A percentile compares a stretch with the other conserved stretches of the same genome.
Evolutionary conservation across 2,797 vertebrate genomes (phyloP).

Genomic region (Cossypha caffra): DNA sequence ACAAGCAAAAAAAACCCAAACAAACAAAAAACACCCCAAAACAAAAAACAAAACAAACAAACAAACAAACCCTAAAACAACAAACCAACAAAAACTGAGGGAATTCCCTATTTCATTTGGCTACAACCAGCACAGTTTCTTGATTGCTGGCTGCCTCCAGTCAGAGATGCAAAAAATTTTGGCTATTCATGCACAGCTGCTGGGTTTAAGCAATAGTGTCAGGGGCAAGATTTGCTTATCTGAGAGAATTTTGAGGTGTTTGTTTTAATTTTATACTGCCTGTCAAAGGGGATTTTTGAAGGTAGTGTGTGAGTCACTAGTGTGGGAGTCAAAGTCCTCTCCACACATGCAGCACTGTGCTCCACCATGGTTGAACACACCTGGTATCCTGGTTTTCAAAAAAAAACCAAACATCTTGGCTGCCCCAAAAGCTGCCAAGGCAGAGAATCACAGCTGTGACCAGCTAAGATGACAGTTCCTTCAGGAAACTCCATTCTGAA

Average conservation of each 20-base stretch:
- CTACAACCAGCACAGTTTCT: neutral
- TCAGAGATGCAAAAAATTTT: neutral
- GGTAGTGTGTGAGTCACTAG: no score
- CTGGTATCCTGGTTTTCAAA: neutral
- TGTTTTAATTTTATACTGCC: neutral
- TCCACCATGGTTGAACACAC: neutral
- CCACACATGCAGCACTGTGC: neutral
- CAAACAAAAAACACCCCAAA: neutral
- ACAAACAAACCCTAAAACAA: neutral
- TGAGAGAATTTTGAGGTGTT: neutral
- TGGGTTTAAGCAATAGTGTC: neutral
- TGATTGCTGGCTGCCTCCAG: neutral
- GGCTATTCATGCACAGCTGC: neutral
- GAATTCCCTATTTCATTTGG: constrained; percentile 28
- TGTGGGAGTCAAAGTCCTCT: neutral
- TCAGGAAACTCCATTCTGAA: neutral
- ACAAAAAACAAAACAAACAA: neutral
- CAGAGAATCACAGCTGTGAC: neutral
- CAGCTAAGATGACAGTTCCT: neutral
- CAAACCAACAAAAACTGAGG: neutral
- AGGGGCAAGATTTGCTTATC: rapidly evolving
- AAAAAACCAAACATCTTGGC: neutral
- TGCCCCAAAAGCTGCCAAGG: neutral
- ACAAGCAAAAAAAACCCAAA: neutral
- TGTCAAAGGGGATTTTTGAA: neutral